Percentiles rank a stretch among this genome's conserved stretches.
Evolutionary conservation across 2,797 vertebrate genomes (phyloP).

Genomic region (Gambelia wislizenii): DNA sequence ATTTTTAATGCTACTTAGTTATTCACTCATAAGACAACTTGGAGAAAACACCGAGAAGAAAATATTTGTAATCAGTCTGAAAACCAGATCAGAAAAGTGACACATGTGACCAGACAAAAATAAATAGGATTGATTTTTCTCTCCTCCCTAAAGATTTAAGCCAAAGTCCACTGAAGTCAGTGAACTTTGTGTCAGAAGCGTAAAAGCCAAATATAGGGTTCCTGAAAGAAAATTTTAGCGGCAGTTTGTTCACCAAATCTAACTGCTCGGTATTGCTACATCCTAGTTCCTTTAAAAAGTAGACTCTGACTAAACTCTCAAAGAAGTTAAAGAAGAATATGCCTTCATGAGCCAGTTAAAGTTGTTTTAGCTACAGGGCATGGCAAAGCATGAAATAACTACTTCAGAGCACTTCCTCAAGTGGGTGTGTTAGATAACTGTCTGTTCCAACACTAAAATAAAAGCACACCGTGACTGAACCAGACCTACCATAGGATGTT

Average conservation of each 20-base stretch:
- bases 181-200: conserved; percentile 1
- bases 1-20: conserved; percentile 70
- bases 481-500: conserved; percentile 33
- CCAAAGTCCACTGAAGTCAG: conserved; percentile 13
- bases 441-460: conserved; percentile 79
- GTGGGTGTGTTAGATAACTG: conserved; percentile 83
- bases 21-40: conserved; percentile 71
- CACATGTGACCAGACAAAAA: conserved; percentile 71
- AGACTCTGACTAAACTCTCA: conserved; percentile 61
- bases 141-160: conserved; percentile 37
- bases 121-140: conserved; percentile 66
- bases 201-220: conserved; percentile 50
- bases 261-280: conserved; percentile 50
- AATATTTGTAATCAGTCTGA: conserved; percentile 73
- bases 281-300: conserved; percentile 52
- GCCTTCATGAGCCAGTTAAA: conserved; percentile 73
- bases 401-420: conserved; percentile 80
- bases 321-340: conserved; percentile 71
- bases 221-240: conserved; percentile 64
- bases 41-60: conserved; percentile 67
- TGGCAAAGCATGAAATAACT: conserved; percentile 82
- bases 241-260: conserved; percentile 68
- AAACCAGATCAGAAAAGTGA: conserved; percentile 71
- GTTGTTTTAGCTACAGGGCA: conserved; percentile 81
- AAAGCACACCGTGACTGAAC: conserved; percentile 66